Conservation (phyloP, 2,888 invertebrate species). For the Hirtodrosophila alboralis region DNA sequence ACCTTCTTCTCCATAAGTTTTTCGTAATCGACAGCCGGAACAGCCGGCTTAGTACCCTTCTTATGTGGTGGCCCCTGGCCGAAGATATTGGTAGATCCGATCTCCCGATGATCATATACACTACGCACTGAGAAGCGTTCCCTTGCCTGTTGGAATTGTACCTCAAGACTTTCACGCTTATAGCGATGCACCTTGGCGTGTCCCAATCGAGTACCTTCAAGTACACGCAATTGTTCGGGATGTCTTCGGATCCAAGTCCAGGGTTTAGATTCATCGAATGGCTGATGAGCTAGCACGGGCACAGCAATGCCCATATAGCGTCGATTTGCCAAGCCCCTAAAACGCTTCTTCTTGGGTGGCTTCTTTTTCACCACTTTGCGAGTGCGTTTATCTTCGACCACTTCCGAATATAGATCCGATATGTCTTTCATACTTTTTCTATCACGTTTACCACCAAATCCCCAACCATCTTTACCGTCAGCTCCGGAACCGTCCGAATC, state of each 20-base stretch:
- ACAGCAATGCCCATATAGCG: conserved; percentile 16
- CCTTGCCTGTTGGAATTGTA: background rate
- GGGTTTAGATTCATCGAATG: conserved; percentile 35
- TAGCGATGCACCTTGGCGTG: conserved; percentile 19
- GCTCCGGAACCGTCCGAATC: background rate
- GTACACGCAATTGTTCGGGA: conserved; percentile 19
- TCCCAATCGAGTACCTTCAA: conserved; percentile 12
- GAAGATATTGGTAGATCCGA: conserved; percentile 14
- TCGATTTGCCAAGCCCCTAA: background rate
- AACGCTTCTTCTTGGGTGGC: conserved; percentile 3
- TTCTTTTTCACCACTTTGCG: background rate
- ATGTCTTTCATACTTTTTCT: conserved; percentile 9
- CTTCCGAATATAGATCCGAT: conserved; percentile 23
- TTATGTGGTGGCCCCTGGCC: conserved; percentile 6
- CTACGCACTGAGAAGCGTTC: conserved; percentile 2
- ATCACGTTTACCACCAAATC: background rate
- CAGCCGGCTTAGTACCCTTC: background rate
- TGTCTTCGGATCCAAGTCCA: conserved; percentile 50
- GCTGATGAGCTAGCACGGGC: conserved; percentile 38
- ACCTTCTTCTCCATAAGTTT: background rate
- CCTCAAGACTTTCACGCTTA: background rate
- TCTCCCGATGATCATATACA: no score
- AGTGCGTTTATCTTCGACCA: conserved; percentile 21
- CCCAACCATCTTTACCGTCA: background rate
- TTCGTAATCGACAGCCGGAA: conserved; percentile 12